Evolutionary conservation across 2,797 vertebrate genomes (phyloP).

Genomic region (Sebastes kiyomatsui): DNA sequence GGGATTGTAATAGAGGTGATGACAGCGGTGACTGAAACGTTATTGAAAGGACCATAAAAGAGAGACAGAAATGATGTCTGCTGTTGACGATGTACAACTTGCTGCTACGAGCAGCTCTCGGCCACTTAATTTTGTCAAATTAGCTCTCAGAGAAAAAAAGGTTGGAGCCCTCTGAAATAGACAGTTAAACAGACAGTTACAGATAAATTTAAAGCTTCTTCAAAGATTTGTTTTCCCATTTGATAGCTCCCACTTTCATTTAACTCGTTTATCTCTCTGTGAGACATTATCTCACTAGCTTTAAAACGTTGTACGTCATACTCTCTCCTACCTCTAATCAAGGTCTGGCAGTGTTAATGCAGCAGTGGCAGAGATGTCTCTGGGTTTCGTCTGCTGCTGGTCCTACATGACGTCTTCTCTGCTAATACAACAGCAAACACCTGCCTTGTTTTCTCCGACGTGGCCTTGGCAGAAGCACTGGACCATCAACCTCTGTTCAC

Average conservation of each 20-base stretch:
- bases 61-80: too few relatives aligned
- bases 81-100: too few relatives aligned
- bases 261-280: background rate
- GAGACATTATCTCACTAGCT: slow-evolving; percentile 46
- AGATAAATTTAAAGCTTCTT: background rate
- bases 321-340: slow-evolving; percentile 6
- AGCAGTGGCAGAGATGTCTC: slow-evolving; percentile 4
- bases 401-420: background rate
- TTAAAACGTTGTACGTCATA: background rate
- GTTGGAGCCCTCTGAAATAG: background rate
- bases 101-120: too few relatives aligned
- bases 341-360: slow-evolving; percentile 6
- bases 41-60: too few relatives aligned
- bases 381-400: background rate
- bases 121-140: background rate
- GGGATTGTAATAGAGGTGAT: background rate
- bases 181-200: too few relatives aligned
- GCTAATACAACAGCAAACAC: slow-evolving; percentile 21
- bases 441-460: background rate
- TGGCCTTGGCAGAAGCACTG: slow-evolving; percentile 26
- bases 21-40: background rate
- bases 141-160: background rate
- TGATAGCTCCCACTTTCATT: background rate
- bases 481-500: slow-evolving; percentile 59
- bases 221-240: slow-evolving; percentile 1